A percentile compares a stretch with the other conserved stretches of the same genome.
These are phyloP conservation scores for Syritta pipiens DNA, from an alignment of 2,888 invertebrate species.

Conservation along the genomic window DNA sequence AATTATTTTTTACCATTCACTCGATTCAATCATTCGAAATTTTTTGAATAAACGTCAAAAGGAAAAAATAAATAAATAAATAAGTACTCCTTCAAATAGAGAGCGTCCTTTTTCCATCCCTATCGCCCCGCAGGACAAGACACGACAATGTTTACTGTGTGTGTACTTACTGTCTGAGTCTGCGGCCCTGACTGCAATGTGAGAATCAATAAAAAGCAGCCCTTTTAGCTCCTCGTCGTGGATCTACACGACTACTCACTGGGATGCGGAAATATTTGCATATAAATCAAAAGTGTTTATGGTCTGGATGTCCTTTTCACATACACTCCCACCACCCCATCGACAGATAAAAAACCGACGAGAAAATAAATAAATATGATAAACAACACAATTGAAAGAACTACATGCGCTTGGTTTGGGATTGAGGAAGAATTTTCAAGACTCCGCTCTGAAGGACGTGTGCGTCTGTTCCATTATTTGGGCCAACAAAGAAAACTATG, in stretches of 20 bases:
- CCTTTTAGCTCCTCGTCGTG: neutral
- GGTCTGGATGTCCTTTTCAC: constrained; percentile 66
- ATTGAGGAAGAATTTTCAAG: constrained; percentile 32
- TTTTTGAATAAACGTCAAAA: constrained; percentile 28
- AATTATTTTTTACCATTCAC: constrained; percentile 48
- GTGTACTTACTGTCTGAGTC: constrained; percentile 25
- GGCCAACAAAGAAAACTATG: neutral
- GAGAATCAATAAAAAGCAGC: constrained; percentile 37
- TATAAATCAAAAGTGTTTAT: constrained; percentile 69
- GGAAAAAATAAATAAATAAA: constrained; percentile 24
- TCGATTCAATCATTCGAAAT: constrained; percentile 61
- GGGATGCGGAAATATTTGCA: constrained; percentile 58
- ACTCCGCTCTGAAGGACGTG: no score
- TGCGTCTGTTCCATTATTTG: constrained; percentile 43
- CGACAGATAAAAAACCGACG: neutral
- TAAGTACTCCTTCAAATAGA: constrained; percentile 24
- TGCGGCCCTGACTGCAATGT: constrained; percentile 10
- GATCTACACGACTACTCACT: neutral
- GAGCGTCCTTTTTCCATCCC: neutral
- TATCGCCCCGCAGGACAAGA: constrained; percentile 24
- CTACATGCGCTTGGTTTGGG: constrained; percentile 54
- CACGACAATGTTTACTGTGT: constrained; percentile 17
- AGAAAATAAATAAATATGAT: constrained; percentile 63
- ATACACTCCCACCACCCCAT: neutral
- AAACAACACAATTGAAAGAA: constrained; percentile 67